These are phyloP conservation scores for Anableps anableps DNA, from an alignment of 2,797 vertebrate genomes.

Conservation along the genomic window DNA sequence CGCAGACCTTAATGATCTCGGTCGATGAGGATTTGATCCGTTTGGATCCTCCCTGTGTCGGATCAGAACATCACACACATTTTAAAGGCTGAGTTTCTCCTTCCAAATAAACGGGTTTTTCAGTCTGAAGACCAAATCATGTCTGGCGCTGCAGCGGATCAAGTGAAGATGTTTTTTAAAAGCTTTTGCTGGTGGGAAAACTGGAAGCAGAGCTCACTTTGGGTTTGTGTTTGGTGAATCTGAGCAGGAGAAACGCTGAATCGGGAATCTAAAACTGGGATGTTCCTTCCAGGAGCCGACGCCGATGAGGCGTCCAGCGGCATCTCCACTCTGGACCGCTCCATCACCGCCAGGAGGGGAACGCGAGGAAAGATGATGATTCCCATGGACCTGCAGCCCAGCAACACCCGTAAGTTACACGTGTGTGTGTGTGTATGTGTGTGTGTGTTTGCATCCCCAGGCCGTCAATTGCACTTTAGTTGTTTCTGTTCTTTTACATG, in stretches of 20 bases:
- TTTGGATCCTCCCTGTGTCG: no score
- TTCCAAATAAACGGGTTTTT: no score
- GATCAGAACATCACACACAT: no score
- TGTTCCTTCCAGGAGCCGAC: conserved; percentile 79
- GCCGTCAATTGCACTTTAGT: neutral
- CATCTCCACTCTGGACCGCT: conserved; percentile 92
- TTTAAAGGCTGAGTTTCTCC: no score
- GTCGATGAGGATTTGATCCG: neutral
- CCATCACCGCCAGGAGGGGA: conserved; percentile 86
- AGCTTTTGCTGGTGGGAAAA: no score
- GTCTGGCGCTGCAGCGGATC: no score
- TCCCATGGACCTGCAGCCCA: conserved; percentile 93
- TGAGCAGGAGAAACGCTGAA: neutral
- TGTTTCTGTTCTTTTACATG: neutral
- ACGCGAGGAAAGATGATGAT: conserved; percentile 94
- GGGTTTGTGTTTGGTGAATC: no score
- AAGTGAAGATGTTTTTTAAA: no score
- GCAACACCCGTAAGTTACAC: conserved; percentile 86
- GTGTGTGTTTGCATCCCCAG: neutral
- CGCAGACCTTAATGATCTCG: no score
- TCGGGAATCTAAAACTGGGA: neutral
- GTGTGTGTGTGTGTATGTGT: neutral
- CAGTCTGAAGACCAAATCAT: no score
- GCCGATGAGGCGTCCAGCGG: conserved; percentile 89
- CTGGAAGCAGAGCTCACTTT: no score